Evolutionary conservation across 2,113 vertebrate genomes (phyloP), one percentile per base, ranked within the genome.

Genomic region (Cinclus mexicanus): DNA sequence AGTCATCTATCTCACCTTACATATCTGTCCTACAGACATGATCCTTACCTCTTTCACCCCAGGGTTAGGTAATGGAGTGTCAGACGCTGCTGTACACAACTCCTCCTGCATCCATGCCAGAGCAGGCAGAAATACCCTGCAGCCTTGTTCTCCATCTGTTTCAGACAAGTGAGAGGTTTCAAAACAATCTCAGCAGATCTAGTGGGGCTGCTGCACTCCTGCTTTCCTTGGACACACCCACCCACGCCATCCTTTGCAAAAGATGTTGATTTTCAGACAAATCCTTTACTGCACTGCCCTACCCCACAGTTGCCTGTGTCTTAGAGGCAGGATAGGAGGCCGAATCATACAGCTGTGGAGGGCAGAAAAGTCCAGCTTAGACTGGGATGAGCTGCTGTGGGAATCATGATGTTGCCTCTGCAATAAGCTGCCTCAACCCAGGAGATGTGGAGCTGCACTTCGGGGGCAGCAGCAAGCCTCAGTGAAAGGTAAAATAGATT

Each of bases 51-150:
- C 70, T 42, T 23, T 81, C 29, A 29, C 7, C 8, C 16, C 28
- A 41, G 6, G 6, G 20, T 41, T 28, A 49, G 5, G 23, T 57
- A 29, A 9, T 14, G 21, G 28, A 5, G 7, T 59, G 33, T 61
- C 33, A 87, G 33, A 37, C 1, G 0, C 4, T 41, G 18, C 18
- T 28, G 2, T 28, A 15, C 19, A n/a, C 18, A 71, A 2, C 13
- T 63, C 41, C 53, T 57, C 4, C 80, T 76, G 31, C 37, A 37
- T 37, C 53, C 41, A 1, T 16, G 2, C 11, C 53, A 68, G 20
- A 60, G 37, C 39, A 70, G 19, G 26, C 12, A 47, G 20, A 50
- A 80, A 44, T 9, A 7, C 19, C 8, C n/a, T 44, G 26, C 37
- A 90, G 23, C 23, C 25, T 14, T 7, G 18, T 70, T 22, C 35